These are phyloP conservation scores for Molorchus minor DNA, from an alignment of 2,888 invertebrate genomes.

Conservation along the genomic window DNA sequence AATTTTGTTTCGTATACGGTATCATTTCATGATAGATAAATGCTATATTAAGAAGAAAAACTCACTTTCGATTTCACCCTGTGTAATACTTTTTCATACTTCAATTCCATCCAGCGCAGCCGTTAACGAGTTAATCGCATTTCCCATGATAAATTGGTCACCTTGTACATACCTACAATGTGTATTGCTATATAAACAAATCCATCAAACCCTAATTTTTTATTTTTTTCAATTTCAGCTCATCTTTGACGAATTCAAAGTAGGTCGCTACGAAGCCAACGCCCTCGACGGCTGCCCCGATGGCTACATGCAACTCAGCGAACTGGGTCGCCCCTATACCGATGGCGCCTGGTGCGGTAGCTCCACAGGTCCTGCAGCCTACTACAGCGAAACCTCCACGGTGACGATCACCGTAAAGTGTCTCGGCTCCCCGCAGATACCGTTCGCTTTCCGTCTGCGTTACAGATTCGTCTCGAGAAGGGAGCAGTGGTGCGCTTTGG, in stretches of 20 bases:
- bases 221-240: slow-evolving; percentile 65
- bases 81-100: too few species aligned
- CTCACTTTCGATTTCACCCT: too few species aligned
- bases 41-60: too few species aligned
- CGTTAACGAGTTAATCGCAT: too few species aligned
- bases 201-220: neutral
- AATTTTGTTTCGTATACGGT: too few species aligned
- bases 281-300: slow-evolving; percentile 83
- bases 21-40: too few species aligned
- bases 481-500: slow-evolving; percentile 85
- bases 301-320: slow-evolving; percentile 87
- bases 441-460: slow-evolving; percentile 82
- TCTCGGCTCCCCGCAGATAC: slow-evolving; percentile 75
- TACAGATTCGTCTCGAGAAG: slow-evolving; percentile 84
- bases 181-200: too few species aligned
- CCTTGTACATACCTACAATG: too few species aligned
- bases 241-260: slow-evolving; percentile 88
- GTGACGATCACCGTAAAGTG: slow-evolving; percentile 86
- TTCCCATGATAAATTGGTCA: too few species aligned
- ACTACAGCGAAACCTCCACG: slow-evolving; percentile 90
- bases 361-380: slow-evolving; percentile 81
- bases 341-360: slow-evolving; percentile 92
- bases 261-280: slow-evolving; percentile 82
- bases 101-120: too few species aligned
- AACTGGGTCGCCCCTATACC: slow-evolving; percentile 85